Evolutionary conservation across 2,797 vertebrate genomes (phyloP), one percentile per base, ranked within the genome.

Genomic region (Sebastolobus altivelis): DNA sequence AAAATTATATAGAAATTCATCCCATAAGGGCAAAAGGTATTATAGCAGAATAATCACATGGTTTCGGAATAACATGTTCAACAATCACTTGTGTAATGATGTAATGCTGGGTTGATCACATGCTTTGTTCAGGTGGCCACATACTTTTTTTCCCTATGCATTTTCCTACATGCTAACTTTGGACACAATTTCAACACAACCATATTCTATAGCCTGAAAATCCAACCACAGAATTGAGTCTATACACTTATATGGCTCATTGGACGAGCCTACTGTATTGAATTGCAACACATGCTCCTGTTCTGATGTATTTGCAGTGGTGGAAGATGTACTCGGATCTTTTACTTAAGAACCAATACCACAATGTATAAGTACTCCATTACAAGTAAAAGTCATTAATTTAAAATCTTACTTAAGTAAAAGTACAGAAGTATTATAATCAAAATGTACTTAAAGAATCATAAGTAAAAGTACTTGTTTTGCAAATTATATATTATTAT

Each of bases 261-360:
- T 27, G 18, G 8, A 12, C 16, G 25, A 16, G 22, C 12, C 22
- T 58, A 31, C 13, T n/a, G 20, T 12, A 8, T 2, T 22, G 2
- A 29, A 61, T n/a, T 62, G 8, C 25, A 73, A 37, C 29, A 61
- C 22, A 52, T 54, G 22, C 46, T 20, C 38, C 13, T 11, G 40
- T 72, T 55, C 61, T 65, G n/a, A 75, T 68, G 31, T 71, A 67
- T 43, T 33, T 25, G 49, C 62, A n/a, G 2, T 14, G 40, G 40
- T 43, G 40, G 5, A 43, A 38, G 38, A 38, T 12, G 38, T 12
- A 38, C 38, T 37, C 0, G 35, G 3, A 37, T 37, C 35, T 37
- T 37, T 37, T 37, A 37, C 11, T 37, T 0, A 37, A 37, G 35
- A 10, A 37, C 10, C 10, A 37, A 10, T 11, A 11, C 35, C 10